Conservation (phyloP, 2,888 invertebrate genomes). For the Acanthococcus lagerstroemiae region DNA sequence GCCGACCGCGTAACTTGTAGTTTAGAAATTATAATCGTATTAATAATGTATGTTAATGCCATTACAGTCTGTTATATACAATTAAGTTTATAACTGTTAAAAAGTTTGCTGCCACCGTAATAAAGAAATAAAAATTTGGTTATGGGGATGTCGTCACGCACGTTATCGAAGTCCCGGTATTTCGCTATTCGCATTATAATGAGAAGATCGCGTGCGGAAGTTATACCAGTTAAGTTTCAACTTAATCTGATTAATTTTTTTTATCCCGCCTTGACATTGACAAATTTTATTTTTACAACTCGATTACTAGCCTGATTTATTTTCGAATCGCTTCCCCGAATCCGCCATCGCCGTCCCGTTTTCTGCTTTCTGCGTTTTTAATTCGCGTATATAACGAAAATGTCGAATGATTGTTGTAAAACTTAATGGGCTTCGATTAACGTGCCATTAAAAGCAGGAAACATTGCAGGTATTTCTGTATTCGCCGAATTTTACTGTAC, state of each 20-base stretch:
- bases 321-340: not conserved
- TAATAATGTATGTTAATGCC: slow-evolving; percentile 28
- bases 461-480: no score
- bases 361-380: no score
- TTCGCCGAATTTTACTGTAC: no score
- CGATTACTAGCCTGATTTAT: slow-evolving; percentile 4
- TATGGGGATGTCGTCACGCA: slow-evolving; percentile 29
- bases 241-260: slow-evolving; percentile 30
- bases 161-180: slow-evolving; percentile 14
- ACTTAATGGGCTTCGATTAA: no score
- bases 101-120: slow-evolving; percentile 27
- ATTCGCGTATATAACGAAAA: no score
- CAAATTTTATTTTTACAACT: slow-evolving; percentile 29
- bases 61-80: slow-evolving; percentile 27
- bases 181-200: slow-evolving; percentile 20
- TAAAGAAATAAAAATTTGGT: slow-evolving; percentile 30
- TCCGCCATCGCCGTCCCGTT: no score
- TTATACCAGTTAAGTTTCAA: slow-evolving; percentile 27
- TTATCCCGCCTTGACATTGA: slow-evolving; percentile 20
- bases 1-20: slow-evolving; percentile 10
- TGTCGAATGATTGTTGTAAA: no score
- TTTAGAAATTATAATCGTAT: slow-evolving; percentile 28
- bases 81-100: slow-evolving; percentile 31
- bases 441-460: no score
- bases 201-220: slow-evolving; percentile 30